These are phyloP conservation scores for Pristis pectinata DNA, from an alignment of 2,797 vertebrate genomes.

Conservation along the genomic window DNA sequence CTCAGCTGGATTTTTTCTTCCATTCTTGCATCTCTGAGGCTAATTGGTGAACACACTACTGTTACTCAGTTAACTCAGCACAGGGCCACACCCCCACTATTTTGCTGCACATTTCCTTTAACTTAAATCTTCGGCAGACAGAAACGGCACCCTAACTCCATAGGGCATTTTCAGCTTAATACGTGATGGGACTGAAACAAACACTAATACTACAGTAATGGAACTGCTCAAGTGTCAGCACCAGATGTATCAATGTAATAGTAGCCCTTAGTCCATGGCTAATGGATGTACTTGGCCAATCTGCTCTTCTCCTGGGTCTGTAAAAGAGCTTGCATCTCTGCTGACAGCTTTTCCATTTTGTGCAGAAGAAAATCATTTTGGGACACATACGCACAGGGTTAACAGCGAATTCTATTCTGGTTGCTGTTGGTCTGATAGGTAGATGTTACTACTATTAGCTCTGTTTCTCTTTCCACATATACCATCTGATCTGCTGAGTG, in stretches of 20 bases:
- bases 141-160: background rate
- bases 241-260: background rate
- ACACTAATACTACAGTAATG: background rate
- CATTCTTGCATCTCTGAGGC: background rate
- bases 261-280: background rate
- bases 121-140: background rate
- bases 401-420: no score
- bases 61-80: background rate
- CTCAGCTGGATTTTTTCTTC: no score
- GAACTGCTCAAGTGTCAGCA: constrained; percentile 7
- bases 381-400: background rate
- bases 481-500: no score
- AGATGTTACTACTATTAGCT: no score
- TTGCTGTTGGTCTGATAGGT: no score
- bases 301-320: background rate
- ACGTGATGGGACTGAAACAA: background rate
- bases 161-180: background rate
- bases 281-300: background rate
- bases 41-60: background rate
- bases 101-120: no score
- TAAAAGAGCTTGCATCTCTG: background rate
- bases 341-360: background rate
- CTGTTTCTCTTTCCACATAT: no score
- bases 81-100: background rate
- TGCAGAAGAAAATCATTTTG: no score